These are phyloP conservation scores for Clamator glandarius DNA, from an alignment of 2,797 vertebrate genomes.

Conservation along the genomic window DNA sequence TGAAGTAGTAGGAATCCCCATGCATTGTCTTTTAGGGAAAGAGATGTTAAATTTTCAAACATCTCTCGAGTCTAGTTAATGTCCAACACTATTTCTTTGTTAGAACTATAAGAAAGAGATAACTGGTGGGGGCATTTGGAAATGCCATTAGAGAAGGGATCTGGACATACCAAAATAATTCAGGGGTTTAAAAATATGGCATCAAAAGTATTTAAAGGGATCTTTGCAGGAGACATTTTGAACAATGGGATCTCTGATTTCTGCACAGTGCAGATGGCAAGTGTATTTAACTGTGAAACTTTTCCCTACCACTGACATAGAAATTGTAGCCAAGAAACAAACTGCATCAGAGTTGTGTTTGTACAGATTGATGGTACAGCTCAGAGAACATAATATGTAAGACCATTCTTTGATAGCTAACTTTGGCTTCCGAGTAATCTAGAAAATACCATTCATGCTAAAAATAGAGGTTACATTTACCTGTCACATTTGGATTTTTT, in stretches of 20 bases:
- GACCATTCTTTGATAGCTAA: not conserved
- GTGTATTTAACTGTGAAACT: constrained; percentile 4
- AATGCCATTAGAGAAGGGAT: constrained; percentile 25
- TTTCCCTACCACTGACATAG: constrained; percentile 20
- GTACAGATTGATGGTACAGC: not conserved
- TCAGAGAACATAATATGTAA: not conserved
- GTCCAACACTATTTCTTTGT: constrained; percentile 15
- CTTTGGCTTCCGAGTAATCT: not conserved
- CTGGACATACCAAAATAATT: not conserved
- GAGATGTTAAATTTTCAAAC: constrained; percentile 21
- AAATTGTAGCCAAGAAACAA: not conserved
- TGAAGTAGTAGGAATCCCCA: constrained; percentile 52
- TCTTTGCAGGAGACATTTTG: constrained; percentile 35
- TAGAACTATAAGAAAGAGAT: not conserved
- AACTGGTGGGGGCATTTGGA: constrained; percentile 28
- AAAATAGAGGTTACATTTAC: not conserved
- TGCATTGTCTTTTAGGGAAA: not conserved
- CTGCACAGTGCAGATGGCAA: not conserved
- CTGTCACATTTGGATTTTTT: not conserved
- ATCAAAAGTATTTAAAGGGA: constrained; percentile 1
- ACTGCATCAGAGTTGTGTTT: not conserved
- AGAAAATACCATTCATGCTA: not conserved
- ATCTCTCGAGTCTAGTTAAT: constrained; percentile 4
- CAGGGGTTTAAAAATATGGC: not conserved
- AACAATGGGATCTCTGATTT: constrained; percentile 30